Evolutionary conservation across 2,113 vertebrate species (phyloP).

Genomic region (Xiphophorus couchianus): DNA sequence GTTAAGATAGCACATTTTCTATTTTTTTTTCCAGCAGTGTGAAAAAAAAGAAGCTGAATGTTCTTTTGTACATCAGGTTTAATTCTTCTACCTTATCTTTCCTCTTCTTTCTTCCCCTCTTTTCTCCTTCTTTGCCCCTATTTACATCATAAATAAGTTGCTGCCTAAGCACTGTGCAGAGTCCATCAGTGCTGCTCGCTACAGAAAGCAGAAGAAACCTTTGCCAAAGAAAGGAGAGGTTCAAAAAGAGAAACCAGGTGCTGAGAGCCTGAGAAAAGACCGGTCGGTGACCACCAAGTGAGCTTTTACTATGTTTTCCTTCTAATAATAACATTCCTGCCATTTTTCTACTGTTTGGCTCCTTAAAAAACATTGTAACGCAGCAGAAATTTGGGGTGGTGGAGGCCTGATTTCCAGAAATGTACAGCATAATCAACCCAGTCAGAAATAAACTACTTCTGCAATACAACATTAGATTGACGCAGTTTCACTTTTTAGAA

Average conservation of each 20-base stretch:
- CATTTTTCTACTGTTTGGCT: not conserved
- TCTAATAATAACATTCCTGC: not conserved
- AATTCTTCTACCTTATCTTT: not conserved
- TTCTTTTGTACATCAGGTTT: constrained; percentile 33
- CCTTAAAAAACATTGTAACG: not conserved
- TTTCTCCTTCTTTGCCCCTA: not conserved
- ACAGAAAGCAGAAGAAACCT: constrained; percentile 85
- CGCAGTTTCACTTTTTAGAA: not conserved
- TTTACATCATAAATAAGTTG: constrained; percentile 76
- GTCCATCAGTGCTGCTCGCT: constrained; percentile 87
- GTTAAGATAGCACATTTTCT: constrained; percentile 31
- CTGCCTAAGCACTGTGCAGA: constrained; percentile 89
- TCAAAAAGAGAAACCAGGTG: constrained; percentile 87
- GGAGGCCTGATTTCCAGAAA: too few species aligned
- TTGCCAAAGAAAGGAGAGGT: constrained; percentile 84
- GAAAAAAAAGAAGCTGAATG: constrained; percentile 10
- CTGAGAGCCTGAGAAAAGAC: constrained; percentile 90
- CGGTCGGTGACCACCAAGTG: constrained; percentile 88
- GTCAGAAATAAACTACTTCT: too few species aligned
- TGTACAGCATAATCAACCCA: too few species aligned
- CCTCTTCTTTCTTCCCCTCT: not conserved
- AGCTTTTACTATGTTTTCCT: constrained; percentile 45
- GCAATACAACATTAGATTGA: too few species aligned
- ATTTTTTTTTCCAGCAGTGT: not conserved
- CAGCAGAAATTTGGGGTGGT: not conserved